phyloP scores from a whole-genome alignment of 2,113 vertebrate genomes.

The Podarcis muralis region DNA sequence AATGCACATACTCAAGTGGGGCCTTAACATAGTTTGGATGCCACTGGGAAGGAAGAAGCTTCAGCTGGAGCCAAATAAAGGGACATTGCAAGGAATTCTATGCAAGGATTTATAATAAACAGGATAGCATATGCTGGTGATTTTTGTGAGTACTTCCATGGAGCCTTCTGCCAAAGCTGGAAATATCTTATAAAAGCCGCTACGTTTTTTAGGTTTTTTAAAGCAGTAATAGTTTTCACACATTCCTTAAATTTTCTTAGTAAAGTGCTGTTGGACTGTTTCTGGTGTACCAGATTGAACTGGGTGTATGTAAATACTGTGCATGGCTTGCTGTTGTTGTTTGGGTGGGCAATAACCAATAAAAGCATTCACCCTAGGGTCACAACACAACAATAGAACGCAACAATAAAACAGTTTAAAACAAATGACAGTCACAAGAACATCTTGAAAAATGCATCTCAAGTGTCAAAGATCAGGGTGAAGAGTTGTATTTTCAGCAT shows the following conservation, averaged over 20 bases:
- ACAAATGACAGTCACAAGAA: too few species aligned
- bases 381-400: too few species aligned
- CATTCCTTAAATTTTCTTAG: slow-evolving; percentile 4
- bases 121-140: rapidly evolving
- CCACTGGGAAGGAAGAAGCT: background rate
- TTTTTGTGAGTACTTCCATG: background rate
- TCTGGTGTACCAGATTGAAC: background rate
- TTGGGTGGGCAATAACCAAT: too few species aligned
- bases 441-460: too few species aligned
- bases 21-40: background rate
- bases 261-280: background rate
- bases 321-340: too few species aligned
- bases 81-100: background rate
- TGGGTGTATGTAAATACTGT: background rate
- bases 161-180: slow-evolving; percentile 6
- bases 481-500: too few species aligned
- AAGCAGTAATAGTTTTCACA: background rate
- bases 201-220: background rate
- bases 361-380: too few species aligned
- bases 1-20: background rate
- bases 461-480: too few species aligned
- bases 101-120: background rate
- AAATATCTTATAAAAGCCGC: background rate
- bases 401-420: too few species aligned
- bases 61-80: background rate